Percentiles rank a stretch among this genome's conserved stretches.
Evolutionary conservation across 2,113 vertebrate species (phyloP).

Genomic region (Quiscalus mexicanus): DNA sequence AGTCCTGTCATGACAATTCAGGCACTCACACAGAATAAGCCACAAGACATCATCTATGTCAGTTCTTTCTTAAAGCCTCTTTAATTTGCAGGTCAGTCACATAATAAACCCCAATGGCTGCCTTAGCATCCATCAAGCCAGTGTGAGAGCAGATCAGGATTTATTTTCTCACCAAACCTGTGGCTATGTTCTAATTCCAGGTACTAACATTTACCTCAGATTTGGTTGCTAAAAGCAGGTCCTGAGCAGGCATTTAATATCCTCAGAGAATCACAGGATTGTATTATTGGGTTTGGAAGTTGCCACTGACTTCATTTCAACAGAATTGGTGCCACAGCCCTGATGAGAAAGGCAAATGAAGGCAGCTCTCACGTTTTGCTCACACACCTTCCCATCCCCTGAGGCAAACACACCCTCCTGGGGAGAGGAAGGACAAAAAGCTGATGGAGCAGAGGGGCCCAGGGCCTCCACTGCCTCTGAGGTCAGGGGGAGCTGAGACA

Average conservation of each 20-base stretch:
- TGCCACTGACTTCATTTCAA: background rate
- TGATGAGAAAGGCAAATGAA: background rate
- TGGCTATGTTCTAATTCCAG: background rate
- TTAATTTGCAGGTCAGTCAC: slow-evolving; percentile 27
- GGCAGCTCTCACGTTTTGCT: background rate
- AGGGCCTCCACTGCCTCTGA: background rate
- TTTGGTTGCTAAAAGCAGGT: background rate
- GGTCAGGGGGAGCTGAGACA: too few species aligned
- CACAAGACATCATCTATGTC: background rate
- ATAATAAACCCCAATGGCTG: background rate
- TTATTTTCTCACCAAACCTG: background rate
- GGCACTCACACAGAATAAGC: background rate
- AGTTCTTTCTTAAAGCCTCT: background rate
- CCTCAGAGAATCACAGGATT: background rate
- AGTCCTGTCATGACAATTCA: background rate
- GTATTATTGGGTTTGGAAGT: background rate
- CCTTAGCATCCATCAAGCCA: background rate
- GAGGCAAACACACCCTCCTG: background rate
- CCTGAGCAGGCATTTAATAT: background rate
- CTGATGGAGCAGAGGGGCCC: background rate
- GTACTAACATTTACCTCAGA: background rate
- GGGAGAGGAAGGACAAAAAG: background rate
- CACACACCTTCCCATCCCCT: background rate
- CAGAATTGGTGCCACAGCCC: background rate
- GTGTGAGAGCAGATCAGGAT: background rate